Percentiles rank a stretch among this genome's conserved stretches.
Conservation (phyloP, 2,888 invertebrate genomes). For the Drosophila acutilabella region DNA sequence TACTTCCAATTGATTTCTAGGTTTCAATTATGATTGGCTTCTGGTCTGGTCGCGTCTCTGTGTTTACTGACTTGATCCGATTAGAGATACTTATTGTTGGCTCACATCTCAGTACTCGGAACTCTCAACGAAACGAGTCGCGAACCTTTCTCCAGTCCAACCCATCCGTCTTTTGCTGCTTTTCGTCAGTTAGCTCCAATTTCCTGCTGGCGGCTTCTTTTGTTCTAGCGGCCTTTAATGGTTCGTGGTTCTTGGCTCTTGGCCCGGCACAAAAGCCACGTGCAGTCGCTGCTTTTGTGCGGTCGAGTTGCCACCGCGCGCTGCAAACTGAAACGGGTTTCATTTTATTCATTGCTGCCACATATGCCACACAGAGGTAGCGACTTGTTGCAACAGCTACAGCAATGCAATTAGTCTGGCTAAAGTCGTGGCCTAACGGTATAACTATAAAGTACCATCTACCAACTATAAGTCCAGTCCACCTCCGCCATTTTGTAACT, state of each 20-base stretch:
- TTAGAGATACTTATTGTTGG: slow-evolving; percentile 39
- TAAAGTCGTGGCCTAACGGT: slow-evolving; percentile 81
- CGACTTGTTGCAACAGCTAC: slow-evolving; percentile 26
- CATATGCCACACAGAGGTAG: slow-evolving; percentile 57
- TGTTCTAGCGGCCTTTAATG: slow-evolving; percentile 60
- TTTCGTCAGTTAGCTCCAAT: slow-evolving; percentile 54
- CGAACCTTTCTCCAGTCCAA: slow-evolving; percentile 35
- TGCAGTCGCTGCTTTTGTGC: slow-evolving; percentile 50
- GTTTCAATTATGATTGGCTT: slow-evolving; percentile 54
- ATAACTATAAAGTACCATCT: slow-evolving; percentile 50
- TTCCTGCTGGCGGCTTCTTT: slow-evolving; percentile 65
- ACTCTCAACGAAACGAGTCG: slow-evolving; percentile 18
- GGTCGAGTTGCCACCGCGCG: slow-evolving; percentile 35
- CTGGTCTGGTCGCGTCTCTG: neutral
- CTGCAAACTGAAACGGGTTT: slow-evolving; percentile 60
- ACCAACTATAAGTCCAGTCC: slow-evolving; percentile 9
- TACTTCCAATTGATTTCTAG: slow-evolving; percentile 44
- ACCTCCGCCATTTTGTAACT: slow-evolving; percentile 33
- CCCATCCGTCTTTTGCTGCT: neutral
- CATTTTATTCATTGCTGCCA: slow-evolving; percentile 30
- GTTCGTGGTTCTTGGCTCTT: slow-evolving; percentile 2
- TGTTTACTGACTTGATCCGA: slow-evolving; percentile 40
- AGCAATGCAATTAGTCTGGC: slow-evolving; percentile 76
- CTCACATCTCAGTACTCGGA: slow-evolving; percentile 35
- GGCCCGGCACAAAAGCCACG: slow-evolving; percentile 53